Percentiles rank a stretch among this genome's conserved stretches.
Evolutionary conservation across 2,797 vertebrate genomes (phyloP).

Genomic region (Diplodus puntazzo): DNA sequence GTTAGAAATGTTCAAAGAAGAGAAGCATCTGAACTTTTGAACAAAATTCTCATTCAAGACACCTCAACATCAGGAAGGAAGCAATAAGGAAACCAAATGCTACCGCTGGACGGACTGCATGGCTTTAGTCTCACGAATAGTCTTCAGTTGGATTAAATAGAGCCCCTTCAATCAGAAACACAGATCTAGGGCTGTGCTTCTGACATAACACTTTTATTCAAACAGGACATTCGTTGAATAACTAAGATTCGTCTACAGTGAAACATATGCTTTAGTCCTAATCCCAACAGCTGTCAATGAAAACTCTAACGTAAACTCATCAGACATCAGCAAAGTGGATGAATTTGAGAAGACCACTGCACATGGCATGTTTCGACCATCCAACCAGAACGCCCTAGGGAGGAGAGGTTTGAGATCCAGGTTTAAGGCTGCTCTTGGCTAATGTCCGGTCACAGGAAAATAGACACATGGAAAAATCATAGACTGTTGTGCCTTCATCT

Average conservation of each 20-base stretch:
- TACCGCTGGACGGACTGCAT: slow-evolving; percentile 39
- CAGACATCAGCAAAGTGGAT: background rate
- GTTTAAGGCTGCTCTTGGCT: too few species aligned
- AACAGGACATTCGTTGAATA: background rate
- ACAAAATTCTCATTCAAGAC: slow-evolving; percentile 60
- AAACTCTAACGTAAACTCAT: background rate
- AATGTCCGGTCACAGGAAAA: too few species aligned
- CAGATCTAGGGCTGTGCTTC: background rate
- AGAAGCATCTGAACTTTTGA: slow-evolving; percentile 25
- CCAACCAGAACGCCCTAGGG: too few species aligned
- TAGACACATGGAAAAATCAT: too few species aligned
- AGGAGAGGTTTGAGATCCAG: too few species aligned
- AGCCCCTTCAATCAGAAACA: slow-evolving; percentile 9
- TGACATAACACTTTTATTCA: background rate
- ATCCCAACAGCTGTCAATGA: background rate
- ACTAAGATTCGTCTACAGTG: background rate
- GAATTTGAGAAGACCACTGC: background rate
- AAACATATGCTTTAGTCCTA: background rate
- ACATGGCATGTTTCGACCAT: too few species aligned
- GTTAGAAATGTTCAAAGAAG: slow-evolving; percentile 31
- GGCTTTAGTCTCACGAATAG: slow-evolving; percentile 12
- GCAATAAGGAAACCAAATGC: slow-evolving; percentile 52
- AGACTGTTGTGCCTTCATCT: too few species aligned
- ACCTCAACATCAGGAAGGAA: slow-evolving; percentile 55
- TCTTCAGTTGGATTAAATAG: slow-evolving; percentile 13